Conservation (phyloP, 2,888 invertebrate species). For the Chrysodeixis includens region DNA sequence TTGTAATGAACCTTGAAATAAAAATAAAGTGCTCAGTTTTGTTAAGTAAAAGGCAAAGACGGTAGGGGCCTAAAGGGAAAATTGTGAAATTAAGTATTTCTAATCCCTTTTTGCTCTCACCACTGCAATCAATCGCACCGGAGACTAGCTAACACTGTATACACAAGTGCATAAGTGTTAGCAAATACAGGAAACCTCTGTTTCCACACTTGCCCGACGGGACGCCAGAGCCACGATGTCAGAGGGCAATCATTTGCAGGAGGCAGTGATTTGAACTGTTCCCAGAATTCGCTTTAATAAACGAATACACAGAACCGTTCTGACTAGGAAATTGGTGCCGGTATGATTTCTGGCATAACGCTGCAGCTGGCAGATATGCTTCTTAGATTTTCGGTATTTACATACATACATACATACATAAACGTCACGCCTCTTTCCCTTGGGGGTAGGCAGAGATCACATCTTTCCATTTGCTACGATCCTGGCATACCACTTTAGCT, state of each 20-base stretch:
- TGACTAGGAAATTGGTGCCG: not conserved
- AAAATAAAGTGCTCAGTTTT: not conserved
- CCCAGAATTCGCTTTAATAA: not conserved
- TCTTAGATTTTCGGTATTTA: no score
- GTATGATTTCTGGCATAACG: not conserved
- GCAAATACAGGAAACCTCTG: not conserved
- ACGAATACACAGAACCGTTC: not conserved
- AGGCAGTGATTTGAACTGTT: not conserved
- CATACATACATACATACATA: no score
- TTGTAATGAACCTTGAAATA: constrained; percentile 6
- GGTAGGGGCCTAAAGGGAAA: not conserved
- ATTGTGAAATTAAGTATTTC: not conserved
- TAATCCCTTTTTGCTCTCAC: not conserved
- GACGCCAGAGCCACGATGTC: not conserved
- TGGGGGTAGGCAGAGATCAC: no score
- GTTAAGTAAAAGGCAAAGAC: not conserved
- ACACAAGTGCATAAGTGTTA: not conserved
- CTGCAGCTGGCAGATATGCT: not conserved
- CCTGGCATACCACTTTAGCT: no score
- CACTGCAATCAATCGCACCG: not conserved
- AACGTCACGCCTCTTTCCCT: no score
- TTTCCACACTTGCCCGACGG: not conserved
- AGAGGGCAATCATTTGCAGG: not conserved
- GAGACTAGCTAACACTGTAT: not conserved
- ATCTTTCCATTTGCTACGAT: no score